Evolutionary conservation across 1,140 invertebrate genomes (phyloP).

Genomic region (Drosophila sp.): DNA sequence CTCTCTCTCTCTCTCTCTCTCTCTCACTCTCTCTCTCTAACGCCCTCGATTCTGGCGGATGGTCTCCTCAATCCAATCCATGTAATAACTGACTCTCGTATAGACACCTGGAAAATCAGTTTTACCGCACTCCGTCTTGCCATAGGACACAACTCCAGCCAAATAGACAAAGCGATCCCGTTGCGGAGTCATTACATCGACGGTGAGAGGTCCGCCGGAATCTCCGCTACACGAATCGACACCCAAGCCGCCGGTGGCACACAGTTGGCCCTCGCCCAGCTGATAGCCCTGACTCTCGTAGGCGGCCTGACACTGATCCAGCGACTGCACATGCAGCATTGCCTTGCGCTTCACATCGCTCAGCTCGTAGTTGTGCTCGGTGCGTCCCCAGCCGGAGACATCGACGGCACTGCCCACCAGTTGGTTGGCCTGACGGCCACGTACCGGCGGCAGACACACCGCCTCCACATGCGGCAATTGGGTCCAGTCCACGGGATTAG

Average conservation of each 20-base stretch:
- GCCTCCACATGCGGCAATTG: constrained; percentile 84
- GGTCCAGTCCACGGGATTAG: constrained; percentile 84
- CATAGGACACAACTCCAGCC: constrained; percentile 60
- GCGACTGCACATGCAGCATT: constrained; percentile 38
- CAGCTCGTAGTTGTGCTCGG: constrained; percentile 83
- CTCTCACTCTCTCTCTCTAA: background rate
- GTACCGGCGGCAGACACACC: constrained; percentile 89
- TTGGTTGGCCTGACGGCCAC: constrained; percentile 58
- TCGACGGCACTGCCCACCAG: constrained; percentile 85
- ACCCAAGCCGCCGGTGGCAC: constrained; percentile 55
- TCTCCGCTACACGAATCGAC: constrained; percentile 69
- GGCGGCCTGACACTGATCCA: constrained; percentile 38
- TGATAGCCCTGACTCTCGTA: constrained; percentile 14
- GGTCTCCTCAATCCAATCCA: constrained; percentile 63
- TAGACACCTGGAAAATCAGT: constrained; percentile 54
- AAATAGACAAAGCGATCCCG: constrained; percentile 50
- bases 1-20: no score
- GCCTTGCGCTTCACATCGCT: constrained; percentile 65
- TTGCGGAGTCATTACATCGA: constrained; percentile 34
- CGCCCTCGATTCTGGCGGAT: constrained; percentile 37
- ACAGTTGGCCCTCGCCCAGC: constrained; percentile 47
- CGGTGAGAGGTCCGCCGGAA: constrained; percentile 69
- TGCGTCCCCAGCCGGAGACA: constrained; percentile 92
- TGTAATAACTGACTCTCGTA: constrained; percentile 51
- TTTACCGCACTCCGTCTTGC: constrained; percentile 34